Conservation (phyloP, 2,888 invertebrate species). For the Dolichopus griseipennis region DNA sequence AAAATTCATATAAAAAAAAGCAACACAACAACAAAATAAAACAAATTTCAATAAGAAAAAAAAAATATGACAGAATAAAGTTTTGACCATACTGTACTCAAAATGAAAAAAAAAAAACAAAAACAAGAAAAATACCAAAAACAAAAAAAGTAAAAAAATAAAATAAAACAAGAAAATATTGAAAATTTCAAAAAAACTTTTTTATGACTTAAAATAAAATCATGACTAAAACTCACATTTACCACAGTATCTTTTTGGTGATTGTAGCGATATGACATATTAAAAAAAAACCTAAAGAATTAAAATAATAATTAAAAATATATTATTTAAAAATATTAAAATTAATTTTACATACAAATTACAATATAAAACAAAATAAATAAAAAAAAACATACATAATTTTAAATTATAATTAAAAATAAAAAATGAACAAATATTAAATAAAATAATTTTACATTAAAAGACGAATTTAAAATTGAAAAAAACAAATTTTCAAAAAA, state of each 20-base stretch:
- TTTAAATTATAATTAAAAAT: neutral
- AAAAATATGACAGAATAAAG: neutral
- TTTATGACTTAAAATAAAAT: slow-evolving; percentile 6
- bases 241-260: slow-evolving; percentile 1
- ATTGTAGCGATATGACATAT: slow-evolving; percentile 1
- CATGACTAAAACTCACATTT: slow-evolving; percentile 4
- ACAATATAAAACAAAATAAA: neutral
- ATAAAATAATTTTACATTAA: neutral
- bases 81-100: neutral
- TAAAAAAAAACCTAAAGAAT: neutral
- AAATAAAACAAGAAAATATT: neutral
- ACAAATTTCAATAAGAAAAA: neutral
- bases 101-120: neutral
- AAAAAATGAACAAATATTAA: neutral
- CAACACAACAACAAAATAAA: neutral
- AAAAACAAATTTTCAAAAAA: too few species aligned
- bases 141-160: too few species aligned
- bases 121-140: neutral
- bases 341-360: neutral
- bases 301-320: neutral
- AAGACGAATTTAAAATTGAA: too few species aligned
- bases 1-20: neutral
- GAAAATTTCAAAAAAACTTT: neutral
- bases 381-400: neutral
- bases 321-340: neutral